Conservation (phyloP, 2,797 vertebrate species). For the Apogon hyalosoma region DNA sequence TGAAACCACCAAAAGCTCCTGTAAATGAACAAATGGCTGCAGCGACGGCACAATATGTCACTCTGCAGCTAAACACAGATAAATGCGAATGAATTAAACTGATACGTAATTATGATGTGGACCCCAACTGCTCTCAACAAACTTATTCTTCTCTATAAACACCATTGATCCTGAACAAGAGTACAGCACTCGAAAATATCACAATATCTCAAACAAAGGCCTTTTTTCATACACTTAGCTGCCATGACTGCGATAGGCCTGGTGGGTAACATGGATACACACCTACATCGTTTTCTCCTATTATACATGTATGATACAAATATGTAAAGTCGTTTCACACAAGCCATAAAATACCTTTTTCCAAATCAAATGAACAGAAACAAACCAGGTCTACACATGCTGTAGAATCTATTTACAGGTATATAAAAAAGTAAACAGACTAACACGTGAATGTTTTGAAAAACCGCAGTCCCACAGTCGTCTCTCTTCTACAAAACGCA, state of each 20-base stretch:
- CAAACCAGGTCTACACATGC: constrained; percentile 81
- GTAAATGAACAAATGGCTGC: background rate
- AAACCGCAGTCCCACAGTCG: constrained; percentile 37
- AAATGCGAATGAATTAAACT: background rate
- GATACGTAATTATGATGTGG: constrained; percentile 4
- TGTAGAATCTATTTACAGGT: constrained; percentile 73
- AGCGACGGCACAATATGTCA: background rate
- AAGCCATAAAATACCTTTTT: constrained; percentile 71
- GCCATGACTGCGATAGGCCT: constrained; percentile 79
- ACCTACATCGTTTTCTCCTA: constrained; percentile 65
- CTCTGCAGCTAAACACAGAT: constrained; percentile 10
- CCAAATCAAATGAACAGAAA: constrained; percentile 80
- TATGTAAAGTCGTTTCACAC: constrained; percentile 76
- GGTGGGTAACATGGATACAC: constrained; percentile 65
- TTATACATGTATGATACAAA: constrained; percentile 78
- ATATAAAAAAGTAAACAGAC: constrained; percentile 75
- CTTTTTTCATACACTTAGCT: constrained; percentile 80
- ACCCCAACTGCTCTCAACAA: constrained; percentile 35
- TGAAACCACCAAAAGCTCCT: constrained; percentile 4
- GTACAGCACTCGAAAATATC: constrained; percentile 51
- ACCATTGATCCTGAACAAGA: constrained; percentile 43
- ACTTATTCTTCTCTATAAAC: constrained; percentile 41
- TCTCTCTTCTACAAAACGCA: constrained; percentile 30
- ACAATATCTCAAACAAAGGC: constrained; percentile 63
- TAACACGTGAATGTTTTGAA: constrained; percentile 60